Evolutionary conservation across 2,888 invertebrate genomes (phyloP), one percentile per base, ranked within the genome.

Genomic region (Lamellibrachia satsuma): DNA sequence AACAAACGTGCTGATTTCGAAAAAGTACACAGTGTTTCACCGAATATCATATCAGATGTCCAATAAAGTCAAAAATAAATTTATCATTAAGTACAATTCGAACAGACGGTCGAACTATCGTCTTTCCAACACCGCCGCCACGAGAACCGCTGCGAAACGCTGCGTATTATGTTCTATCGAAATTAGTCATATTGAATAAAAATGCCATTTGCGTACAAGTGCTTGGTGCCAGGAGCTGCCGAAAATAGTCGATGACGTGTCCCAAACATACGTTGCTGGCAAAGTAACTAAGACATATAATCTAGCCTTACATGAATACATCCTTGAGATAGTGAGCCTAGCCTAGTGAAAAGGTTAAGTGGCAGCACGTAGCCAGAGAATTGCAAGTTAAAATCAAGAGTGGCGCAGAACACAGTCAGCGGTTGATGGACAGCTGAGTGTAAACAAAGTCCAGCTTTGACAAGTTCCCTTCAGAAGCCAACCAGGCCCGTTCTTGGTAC

Each of bases 261-360:
- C 75, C 75, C 75, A 75, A 75, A 22, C 75, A 22, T 22, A 15
- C 75, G n/a, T 4, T 22, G 22, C 75, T 11, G 22, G 75, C 6
- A n/a, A 75, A 22, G 75, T 22, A 75, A 75, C 75, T 75, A 75
- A 75, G 75, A 75, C 75, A 75, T 75, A 75, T 75, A 75, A 75
- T 75, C 75, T n/a, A 75, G 75, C 75, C 22, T n/a, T 75, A 22
- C 75, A 75, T 75, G n/a, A 75, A 75, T 75, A 75, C 75, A 75
- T 75, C 75, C 75, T 75, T n/a, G 75, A 75, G 75, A 75, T 75
- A 75, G 75, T 75, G 39, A 75, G 75, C 22, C 6, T 22, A 75
- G 75, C 15, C 75, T 75, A n/a, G 75, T 75, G 75, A 75, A 75
- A 75, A 75, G 75, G 75, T 75, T 75, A 75, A 75, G 75, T 75